phyloP scores from a whole-genome alignment of 2,797 vertebrate species.

The Echeneis naucrates region DNA sequence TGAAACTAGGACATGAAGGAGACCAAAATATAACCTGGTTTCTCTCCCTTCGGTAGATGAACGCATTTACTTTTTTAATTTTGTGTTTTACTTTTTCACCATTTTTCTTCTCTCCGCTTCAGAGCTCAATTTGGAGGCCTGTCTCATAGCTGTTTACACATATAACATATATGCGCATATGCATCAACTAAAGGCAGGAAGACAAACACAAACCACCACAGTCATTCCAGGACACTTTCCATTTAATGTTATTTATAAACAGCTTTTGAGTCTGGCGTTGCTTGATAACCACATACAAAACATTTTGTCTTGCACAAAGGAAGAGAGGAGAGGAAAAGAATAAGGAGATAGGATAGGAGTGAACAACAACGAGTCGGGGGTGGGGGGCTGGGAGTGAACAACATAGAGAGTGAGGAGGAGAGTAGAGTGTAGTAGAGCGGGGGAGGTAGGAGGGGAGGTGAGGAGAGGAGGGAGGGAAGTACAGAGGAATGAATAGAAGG shows the following conservation, averaged over 20 bases:
- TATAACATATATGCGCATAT: conserved; percentile 44
- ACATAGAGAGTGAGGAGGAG: conserved; percentile 5
- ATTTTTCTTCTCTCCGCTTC: conserved; percentile 61
- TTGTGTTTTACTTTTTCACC: conserved; percentile 39
- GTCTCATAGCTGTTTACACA: conserved; percentile 56
- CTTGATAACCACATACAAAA: conserved; percentile 84
- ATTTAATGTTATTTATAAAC: conserved; percentile 88
- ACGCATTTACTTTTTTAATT: conserved; percentile 57
- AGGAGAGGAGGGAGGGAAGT: conserved; percentile 7
- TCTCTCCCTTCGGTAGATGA: conserved; percentile 47
- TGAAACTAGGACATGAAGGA: conserved; percentile 73
- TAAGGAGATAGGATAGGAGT: conserved; percentile 40
- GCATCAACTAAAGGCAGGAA: conserved; percentile 52
- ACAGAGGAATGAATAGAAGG: conserved; percentile 27
- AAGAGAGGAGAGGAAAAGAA: conserved; percentile 56
- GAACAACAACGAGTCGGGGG: not conserved
- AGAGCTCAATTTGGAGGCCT: conserved; percentile 61
- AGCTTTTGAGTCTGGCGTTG: conserved; percentile 83
- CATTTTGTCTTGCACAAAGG: conserved; percentile 76
- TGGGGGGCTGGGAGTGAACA: not conserved
- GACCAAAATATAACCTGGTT: conserved; percentile 61
- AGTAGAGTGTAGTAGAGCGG: conserved; percentile 33
- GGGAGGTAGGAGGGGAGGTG: conserved; percentile 10
- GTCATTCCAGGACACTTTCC: conserved; percentile 88
- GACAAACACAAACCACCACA: conserved; percentile 79